These are phyloP conservation scores for Tricholaema leucomelas DNA, from an alignment of 2,113 vertebrate genomes.

Conservation along the genomic window DNA sequence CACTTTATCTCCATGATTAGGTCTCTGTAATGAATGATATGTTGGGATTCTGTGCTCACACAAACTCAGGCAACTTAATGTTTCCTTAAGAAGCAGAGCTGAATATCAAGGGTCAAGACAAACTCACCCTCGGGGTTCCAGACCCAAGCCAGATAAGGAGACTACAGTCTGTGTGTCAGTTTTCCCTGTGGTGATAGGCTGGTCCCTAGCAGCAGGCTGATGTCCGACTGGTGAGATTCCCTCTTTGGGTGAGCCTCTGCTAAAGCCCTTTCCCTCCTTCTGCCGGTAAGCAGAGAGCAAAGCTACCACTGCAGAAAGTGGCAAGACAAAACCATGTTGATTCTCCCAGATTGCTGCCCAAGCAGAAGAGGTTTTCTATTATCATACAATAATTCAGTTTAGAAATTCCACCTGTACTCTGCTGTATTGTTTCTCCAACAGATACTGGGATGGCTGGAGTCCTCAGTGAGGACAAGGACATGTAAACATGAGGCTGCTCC, in stretches of 20 bases:
- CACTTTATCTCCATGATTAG: neutral
- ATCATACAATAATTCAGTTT: too few species aligned
- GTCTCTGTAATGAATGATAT: neutral
- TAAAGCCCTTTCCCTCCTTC: neutral
- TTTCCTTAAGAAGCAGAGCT: neutral
- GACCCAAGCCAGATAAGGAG: neutral
- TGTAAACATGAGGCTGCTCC: too few species aligned
- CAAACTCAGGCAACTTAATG: accelerated
- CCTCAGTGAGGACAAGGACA: too few species aligned
- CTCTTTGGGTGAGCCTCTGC: accelerated
- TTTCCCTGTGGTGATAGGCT: neutral
- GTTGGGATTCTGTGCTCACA: neutral
- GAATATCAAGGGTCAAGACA: neutral
- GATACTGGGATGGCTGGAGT: too few species aligned
- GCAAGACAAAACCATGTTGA: neutral
- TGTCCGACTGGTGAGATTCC: accelerated
- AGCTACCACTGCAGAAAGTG: accelerated
- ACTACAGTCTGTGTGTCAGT: neutral
- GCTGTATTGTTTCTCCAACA: too few species aligned
- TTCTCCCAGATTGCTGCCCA: too few species aligned
- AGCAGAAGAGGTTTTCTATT: too few species aligned
- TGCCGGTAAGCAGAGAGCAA: neutral
- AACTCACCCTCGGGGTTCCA: neutral
- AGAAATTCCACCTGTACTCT: neutral
- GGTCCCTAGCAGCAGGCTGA: neutral